phyloP scores from a whole-genome alignment of 2,888 invertebrate species.

The Drosophila eohydei region DNA sequence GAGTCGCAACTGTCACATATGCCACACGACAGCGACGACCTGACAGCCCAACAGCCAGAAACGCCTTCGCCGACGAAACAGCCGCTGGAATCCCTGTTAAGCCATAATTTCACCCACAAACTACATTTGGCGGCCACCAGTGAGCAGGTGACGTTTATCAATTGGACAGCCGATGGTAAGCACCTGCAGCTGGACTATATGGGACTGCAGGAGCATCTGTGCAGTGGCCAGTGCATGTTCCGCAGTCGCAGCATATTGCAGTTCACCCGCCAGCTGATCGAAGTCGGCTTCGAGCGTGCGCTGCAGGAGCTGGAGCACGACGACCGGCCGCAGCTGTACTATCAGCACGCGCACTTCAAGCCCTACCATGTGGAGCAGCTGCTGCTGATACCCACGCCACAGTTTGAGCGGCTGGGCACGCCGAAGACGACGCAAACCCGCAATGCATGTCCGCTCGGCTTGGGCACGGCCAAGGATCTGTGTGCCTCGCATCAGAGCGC shows the following conservation, averaged over 20 bases:
- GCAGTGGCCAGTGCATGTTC: slow-evolving; percentile 33
- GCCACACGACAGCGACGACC: background rate
- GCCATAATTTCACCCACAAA: slow-evolving; percentile 43
- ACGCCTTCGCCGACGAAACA: background rate
- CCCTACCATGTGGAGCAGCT: slow-evolving; percentile 5
- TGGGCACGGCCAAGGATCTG: background rate
- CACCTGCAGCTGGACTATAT: slow-evolving; percentile 45
- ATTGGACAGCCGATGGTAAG: slow-evolving; percentile 43
- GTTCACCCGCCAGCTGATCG: slow-evolving; percentile 18
- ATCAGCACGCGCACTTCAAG: slow-evolving; percentile 29
- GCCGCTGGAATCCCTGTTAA: slow-evolving; percentile 1
- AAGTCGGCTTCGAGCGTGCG: slow-evolving; percentile 38
- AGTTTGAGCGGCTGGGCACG: background rate
- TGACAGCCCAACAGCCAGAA: too few species aligned
- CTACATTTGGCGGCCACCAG: slow-evolving; percentile 44
- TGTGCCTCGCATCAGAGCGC: background rate
- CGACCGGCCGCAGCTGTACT: slow-evolving; percentile 16
- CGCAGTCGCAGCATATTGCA: slow-evolving; percentile 22
- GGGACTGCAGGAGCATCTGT: slow-evolving; percentile 56
- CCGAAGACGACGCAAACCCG: background rate
- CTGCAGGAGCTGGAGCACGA: background rate
- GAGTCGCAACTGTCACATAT: background rate
- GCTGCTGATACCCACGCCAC: background rate
- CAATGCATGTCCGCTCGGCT: too few species aligned
- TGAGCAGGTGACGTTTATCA: slow-evolving; percentile 15